These are phyloP conservation scores for Strigamia transsilvanica DNA, from an alignment of 2,888 invertebrate genomes.

Conservation along the genomic window DNA sequence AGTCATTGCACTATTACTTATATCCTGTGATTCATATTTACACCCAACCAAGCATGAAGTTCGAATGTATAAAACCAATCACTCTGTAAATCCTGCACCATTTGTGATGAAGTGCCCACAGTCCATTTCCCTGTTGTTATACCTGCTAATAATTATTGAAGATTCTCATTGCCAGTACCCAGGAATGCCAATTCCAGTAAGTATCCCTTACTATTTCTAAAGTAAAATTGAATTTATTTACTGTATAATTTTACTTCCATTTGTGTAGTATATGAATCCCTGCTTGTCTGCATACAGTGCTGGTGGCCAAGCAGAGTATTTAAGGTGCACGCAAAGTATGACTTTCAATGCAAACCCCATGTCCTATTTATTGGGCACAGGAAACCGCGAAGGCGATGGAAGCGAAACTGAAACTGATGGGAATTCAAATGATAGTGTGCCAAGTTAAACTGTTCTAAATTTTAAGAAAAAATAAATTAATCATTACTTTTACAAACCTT, in stretches of 20 bases:
- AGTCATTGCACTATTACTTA: no score
- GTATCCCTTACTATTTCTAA: not conserved
- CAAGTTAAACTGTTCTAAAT: not conserved
- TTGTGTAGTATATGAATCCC: not conserved
- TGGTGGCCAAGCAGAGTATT: slow-evolving; percentile 1
- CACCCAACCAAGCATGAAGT: no score
- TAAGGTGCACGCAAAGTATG: not conserved
- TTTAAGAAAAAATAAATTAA: no score
- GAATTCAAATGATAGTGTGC: not conserved
- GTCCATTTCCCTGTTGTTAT: not conserved
- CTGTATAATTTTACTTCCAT: not conserved
- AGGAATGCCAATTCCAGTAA: not conserved
- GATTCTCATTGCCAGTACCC: not conserved
- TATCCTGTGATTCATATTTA: no score
- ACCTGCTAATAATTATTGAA: not conserved
- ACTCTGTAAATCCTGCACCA: no score
- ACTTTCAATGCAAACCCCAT: not conserved
- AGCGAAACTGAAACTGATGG: not conserved
- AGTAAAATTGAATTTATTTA: not conserved
- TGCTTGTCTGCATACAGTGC: not conserved
- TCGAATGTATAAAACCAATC: no score
- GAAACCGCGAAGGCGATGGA: not conserved
- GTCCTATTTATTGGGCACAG: not conserved
- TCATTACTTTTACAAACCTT: no score
- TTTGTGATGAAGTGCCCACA: no score